Evolutionary conservation across 2,797 vertebrate species (phyloP), one percentile per base, ranked within the genome.

Genomic region (Remorina albescens): DNA sequence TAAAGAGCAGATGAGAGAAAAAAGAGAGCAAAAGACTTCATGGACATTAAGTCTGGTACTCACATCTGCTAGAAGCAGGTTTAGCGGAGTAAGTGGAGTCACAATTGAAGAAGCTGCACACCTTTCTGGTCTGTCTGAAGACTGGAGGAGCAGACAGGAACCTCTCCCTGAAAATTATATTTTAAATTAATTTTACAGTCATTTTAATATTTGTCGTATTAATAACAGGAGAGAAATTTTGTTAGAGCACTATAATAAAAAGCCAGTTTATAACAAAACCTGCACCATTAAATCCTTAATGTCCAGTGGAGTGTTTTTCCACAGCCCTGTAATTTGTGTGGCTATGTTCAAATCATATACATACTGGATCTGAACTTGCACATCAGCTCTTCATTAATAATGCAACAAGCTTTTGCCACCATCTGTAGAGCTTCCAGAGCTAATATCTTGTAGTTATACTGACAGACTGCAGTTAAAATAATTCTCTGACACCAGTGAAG

Each of bases 41-140:
- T 19, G 5, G 7, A 53, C 8, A 34, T n/a, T n/a, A 2, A 21
- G 13, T 49, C 6, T 39, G 9, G 59, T 59, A 90, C 96, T 97
- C 95, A 97, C 96, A 95, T 91, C 94, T 93, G 86, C 87, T 91
- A 84, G 94, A 93, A 6, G 92, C 88, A 62, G 92, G 91, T 84
- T 95, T 96, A 30, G 92, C 86, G 18, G 94, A 93, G 67, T 94
- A 89, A 37, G 86, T 90, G 26, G 94, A 95, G 62, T 95, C 92
- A 79, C 94, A 94, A 44, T 91, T 94, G 82, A 98, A 98, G 91
- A 98, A 98, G 89, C 91, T 94, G 91, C 96, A 96, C 41, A 97
- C 96, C 82, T 79, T 92, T 18, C 89, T 88, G 54, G 91, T 95
- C 92, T 95, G 95, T 59, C 95, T 94, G 89, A 98, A 97, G 81